These are phyloP conservation scores for Habroteleia sp. DNA, from an alignment of 2,888 invertebrate species.

Conservation along the genomic window DNA sequence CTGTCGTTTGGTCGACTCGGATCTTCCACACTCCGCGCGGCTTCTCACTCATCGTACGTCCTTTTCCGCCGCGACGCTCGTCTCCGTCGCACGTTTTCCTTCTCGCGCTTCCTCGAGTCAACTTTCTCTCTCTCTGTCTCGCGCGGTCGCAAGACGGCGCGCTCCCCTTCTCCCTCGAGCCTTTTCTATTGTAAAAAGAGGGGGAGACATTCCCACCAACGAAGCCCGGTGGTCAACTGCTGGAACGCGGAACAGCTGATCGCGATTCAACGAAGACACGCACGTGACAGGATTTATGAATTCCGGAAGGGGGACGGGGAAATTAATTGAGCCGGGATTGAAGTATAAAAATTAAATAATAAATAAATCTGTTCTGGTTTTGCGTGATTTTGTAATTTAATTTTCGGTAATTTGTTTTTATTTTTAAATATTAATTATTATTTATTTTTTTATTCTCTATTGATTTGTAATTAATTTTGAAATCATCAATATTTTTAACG, in stretches of 20 bases:
- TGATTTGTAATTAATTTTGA: too few relatives aligned
- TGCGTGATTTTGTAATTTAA: too few relatives aligned
- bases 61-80: constrained; percentile 14
- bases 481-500: too few relatives aligned
- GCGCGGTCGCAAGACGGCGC: constrained; percentile 7
- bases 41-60: constrained; percentile 42
- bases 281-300: constrained; percentile 43
- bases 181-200: constrained; percentile 17
- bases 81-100: constrained; percentile 37
- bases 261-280: constrained; percentile 33
- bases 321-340: too few relatives aligned
- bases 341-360: too few relatives aligned
- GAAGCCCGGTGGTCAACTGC: constrained; percentile 39
- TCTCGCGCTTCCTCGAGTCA: background rate
- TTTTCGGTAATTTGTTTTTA: too few relatives aligned
- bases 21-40: constrained; percentile 61
- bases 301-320: background rate
- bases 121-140: constrained; percentile 7
- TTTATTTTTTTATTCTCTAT: too few relatives aligned
- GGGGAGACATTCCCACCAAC: constrained; percentile 21
- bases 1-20: constrained; percentile 68
- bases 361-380: too few relatives aligned
- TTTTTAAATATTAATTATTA: too few relatives aligned
- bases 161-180: background rate
- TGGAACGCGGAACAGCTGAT: constrained; percentile 54